Percentiles rank a stretch among this genome's conserved stretches.
phyloP scores from a whole-genome alignment of 2,797 vertebrate genomes.

The Denticeps clupeoides region DNA sequence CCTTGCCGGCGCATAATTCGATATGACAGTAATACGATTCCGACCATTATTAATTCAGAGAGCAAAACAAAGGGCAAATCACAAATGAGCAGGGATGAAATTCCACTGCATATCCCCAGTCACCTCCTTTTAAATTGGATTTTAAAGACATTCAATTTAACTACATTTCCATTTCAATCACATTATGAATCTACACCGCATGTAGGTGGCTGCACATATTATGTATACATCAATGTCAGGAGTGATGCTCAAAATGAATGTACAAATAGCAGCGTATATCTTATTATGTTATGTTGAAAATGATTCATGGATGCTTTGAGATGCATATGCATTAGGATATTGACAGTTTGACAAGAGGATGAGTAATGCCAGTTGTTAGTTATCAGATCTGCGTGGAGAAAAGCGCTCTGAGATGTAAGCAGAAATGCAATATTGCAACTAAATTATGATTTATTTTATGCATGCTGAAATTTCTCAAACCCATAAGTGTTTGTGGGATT shows the following conservation, averaged over 20 bases:
- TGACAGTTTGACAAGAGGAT: not conserved
- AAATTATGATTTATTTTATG: conserved; percentile 8
- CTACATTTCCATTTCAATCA: not conserved
- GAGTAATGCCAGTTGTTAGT: not conserved
- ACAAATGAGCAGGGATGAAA: not conserved
- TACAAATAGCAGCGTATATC: not conserved
- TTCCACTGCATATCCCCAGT: not conserved
- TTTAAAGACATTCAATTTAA: not conserved
- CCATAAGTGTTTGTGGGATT: conserved; percentile 19
- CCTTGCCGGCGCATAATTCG: not conserved
- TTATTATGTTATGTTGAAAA: not conserved
- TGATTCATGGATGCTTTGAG: not conserved
- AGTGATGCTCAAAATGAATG: not conserved
- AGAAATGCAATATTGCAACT: conserved; percentile 15
- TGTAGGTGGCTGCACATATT: not conserved
- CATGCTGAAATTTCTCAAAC: conserved; percentile 11
- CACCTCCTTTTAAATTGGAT: not conserved
- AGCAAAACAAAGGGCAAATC: not conserved
- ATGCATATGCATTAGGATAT: conserved; percentile 1
- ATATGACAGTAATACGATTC: not conserved
- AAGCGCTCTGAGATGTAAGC: not conserved
- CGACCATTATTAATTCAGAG: not conserved
- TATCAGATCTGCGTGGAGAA: not conserved
- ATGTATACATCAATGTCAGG: not conserved
- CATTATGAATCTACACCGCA: not conserved